Evolutionary conservation across 2,888 invertebrate genomes (phyloP), one percentile per base, ranked within the genome.

Genomic region (Pammene fasciana): DNA sequence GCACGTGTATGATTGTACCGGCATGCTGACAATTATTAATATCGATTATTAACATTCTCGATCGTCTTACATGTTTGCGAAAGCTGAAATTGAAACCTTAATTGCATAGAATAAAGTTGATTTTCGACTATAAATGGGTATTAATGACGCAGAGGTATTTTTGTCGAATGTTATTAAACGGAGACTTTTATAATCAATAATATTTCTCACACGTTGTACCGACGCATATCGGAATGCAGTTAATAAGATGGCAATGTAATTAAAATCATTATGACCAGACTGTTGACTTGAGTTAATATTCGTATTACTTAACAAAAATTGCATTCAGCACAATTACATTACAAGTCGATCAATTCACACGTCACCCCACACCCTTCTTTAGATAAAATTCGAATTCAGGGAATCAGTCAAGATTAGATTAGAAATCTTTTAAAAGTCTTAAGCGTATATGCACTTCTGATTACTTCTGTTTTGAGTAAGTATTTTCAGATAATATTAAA

Each of bases 11-110:
- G 50, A 52, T 50, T 52, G 62, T 52, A 41, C 50, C 16, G 62
- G 50, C 41, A 62, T 62, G 62, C 50, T 18, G 62, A 62, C 62
- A 61, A 50, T 62, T 62, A 62, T 62, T 50, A 62, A 62, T 62
- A 62, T 62, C 50, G 52, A 62, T 18, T 36, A 41, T 61, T 38
- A 26, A 26, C 50, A 62, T 62, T 62, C 62, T 9, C 46, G 26
- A n/a, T 50, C 50, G 18, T 5, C 16, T 52, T 52, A 52, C 50
- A 18, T 3, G 10, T 48, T 50, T 16, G 13, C 13, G 45, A 5
- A n/a, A 11, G 13, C 6, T 61, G 13, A 50, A 62, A 26, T 62
- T 38, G 26, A 13, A n/a, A 41, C 10, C 9, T 18, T 62, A 62
- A n/a, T 50, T 26, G 18, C 38, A n/a, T 26, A 18, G 6, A 50